Conservation (phyloP, 37 sponge, comb jelly and placozoan species). For the Oscarella lobularis region DNA sequence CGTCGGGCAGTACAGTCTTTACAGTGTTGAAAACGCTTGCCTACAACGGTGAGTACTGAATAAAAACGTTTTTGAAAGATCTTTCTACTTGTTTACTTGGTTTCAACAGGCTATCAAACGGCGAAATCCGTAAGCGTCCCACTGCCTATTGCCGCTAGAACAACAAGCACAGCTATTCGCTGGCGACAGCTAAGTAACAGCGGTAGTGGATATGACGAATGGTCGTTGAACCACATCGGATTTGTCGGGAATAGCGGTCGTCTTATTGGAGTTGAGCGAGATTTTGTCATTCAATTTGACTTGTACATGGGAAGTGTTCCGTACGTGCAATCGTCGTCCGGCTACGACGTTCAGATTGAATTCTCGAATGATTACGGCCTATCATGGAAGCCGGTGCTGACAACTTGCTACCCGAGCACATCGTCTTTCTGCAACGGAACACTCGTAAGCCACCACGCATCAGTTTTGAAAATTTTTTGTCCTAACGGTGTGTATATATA, state of each 20-base stretch:
- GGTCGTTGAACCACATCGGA: too few species aligned
- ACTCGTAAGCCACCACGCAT: background rate
- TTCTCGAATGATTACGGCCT: background rate
- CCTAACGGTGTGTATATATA: too few species aligned
- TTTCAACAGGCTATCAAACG: background rate
- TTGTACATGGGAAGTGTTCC: background rate
- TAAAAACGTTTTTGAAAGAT: too few species aligned
- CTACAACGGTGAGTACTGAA: background rate
- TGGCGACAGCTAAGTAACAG: background rate
- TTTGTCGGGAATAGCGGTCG: too few species aligned
- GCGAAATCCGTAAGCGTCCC: background rate
- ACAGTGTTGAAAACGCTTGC: background rate
- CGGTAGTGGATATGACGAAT: background rate
- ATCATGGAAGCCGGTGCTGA: background rate
- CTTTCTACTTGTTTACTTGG: too few species aligned
- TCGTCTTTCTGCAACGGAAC: background rate
- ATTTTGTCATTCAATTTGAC: background rate
- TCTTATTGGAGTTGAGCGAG: too few species aligned
- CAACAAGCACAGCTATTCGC: background rate
- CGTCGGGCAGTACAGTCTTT: background rate
- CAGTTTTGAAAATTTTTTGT: too few species aligned
- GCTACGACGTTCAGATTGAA: background rate
- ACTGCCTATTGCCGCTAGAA: background rate
- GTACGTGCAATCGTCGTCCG: background rate
- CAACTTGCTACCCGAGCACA: background rate